These are phyloP conservation scores for Polia nebulosa DNA, from an alignment of 2,888 invertebrate genomes.

Conservation along the genomic window DNA sequence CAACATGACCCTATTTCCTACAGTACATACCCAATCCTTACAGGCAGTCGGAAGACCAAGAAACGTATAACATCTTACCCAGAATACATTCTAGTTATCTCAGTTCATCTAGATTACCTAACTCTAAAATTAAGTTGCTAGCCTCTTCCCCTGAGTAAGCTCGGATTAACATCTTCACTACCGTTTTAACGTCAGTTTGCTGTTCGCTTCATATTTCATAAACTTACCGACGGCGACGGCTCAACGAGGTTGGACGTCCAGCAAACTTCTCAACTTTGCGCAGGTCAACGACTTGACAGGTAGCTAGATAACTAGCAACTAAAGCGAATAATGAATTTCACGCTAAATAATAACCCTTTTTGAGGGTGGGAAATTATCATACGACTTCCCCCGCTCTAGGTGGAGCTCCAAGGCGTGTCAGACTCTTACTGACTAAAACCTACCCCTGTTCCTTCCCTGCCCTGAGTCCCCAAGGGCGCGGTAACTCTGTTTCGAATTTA, in stretches of 20 bases:
- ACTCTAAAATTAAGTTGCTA: neutral
- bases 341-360: neutral
- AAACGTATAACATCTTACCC: neutral
- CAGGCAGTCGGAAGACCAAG: no score
- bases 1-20: no score
- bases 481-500: no score
- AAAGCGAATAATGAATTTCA: constrained; percentile 14
- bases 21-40: no score
- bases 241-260: constrained; percentile 12
- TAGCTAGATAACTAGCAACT: neutral
- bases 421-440: no score
- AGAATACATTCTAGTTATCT: neutral
- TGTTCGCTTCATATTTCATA: constrained; percentile 33
- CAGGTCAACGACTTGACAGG: constrained; percentile 16
- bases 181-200: constrained; percentile 6
- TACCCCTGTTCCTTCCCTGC: no score
- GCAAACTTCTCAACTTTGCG: constrained; percentile 12
- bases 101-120: neutral
- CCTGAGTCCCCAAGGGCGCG: no score
- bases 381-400: no score
- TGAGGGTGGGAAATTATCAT: neutral
- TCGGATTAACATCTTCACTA: constrained; percentile 1
- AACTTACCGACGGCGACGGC: neutral
- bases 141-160: constrained; percentile 1
- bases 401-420: no score